Base-by-base conservation (phyloP, 2,113 vertebrate species). In the Pteropus alecto region DNA sequence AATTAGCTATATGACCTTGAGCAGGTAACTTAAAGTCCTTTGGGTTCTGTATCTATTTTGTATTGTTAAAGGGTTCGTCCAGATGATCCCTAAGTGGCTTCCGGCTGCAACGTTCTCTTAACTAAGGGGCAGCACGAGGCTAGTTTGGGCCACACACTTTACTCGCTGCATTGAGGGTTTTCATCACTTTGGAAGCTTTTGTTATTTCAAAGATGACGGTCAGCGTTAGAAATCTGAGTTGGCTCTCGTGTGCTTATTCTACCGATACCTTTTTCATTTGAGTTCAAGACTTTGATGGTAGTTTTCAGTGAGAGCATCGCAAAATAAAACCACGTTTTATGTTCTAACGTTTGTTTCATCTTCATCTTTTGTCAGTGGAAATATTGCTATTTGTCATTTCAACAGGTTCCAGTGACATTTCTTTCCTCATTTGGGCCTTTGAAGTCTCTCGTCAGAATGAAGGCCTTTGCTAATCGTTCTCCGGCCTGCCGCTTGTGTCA, bases 121-220 rank as follows among this genome's bases (percentile, higher is more conserved):
- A 46, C 41, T 74, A 87, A 65, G 11, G 58, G 14, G 2, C 41
- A 28, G 56, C 95, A 9, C 13, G 6, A 51, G 77, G 74, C 65
- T 85, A 61, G 68, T 81, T 81, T 33, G 68, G 87, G 43, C 77
- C 70, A 10, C 3, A 30, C 0, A 6, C 48, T 71, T 90, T 79
- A 11, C 85, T 79, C 46, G 82, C 90, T 65, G 73, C 87, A 9
- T 74, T 65, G 84, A 68, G 79, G 70, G 89, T 93, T 95, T 90
- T 81, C 76, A 67, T 90, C 77, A 71, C 60, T 93, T 89, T 85
- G 68, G 63, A 90, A 91, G 96, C 60, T 90, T 90, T 96, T 84
- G 76, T 94, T 94, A 93, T 91, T 96, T 97, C 83, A 88, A 93
- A 97, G 95, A 93, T 95, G 87, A 91, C 58, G 94, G 88, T 65